phyloP scores from a whole-genome alignment of 2,888 invertebrate genomes.

The Meteorus cinctellus region DNA sequence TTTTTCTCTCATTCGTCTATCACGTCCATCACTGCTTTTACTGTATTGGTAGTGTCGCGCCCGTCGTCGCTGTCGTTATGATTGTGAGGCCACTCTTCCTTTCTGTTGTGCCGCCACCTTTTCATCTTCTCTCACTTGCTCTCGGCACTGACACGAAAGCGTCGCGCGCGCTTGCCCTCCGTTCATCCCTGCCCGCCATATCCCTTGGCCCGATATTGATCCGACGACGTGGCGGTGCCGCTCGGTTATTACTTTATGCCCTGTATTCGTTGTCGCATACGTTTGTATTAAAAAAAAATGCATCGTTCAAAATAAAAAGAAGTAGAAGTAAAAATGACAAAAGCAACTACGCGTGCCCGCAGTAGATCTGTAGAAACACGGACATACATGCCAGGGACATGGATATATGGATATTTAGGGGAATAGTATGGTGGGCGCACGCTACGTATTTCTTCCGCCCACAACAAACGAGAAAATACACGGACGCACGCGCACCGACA shows the following conservation, averaged over 20 bases:
- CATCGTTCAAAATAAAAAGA: slow-evolving; percentile 12
- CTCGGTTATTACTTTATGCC: slow-evolving; percentile 61
- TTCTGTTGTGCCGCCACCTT: slow-evolving; percentile 9
- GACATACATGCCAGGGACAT: background rate
- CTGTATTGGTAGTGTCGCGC: background rate
- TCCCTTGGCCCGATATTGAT: slow-evolving; percentile 66
- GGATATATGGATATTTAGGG: background rate
- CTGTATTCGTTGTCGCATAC: slow-evolving; percentile 48
- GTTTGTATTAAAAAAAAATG: slow-evolving; percentile 35
- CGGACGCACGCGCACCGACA: slow-evolving; percentile 10
- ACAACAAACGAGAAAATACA: slow-evolving; percentile 20
- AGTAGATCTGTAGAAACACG: background rate
- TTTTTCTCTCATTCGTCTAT: slow-evolving; percentile 21
- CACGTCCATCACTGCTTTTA: background rate
- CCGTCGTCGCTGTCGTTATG: background rate
- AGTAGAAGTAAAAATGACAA: background rate
- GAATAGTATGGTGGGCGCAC: too few relatives aligned
- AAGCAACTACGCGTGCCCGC: slow-evolving; percentile 9
- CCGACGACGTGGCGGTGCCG: slow-evolving; percentile 62
- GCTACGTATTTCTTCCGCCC: background rate
- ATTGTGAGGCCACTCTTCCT: slow-evolving; percentile 1
- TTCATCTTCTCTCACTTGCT: slow-evolving; percentile 14
- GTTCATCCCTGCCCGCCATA: slow-evolving; percentile 23
- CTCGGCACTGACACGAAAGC: slow-evolving; percentile 42
- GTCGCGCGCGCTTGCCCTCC: slow-evolving; percentile 46